Evolutionary conservation across 1,140 invertebrate genomes (phyloP), one percentile per base, ranked within the genome.

Genomic region (Ctenoplectra terminalis): DNA sequence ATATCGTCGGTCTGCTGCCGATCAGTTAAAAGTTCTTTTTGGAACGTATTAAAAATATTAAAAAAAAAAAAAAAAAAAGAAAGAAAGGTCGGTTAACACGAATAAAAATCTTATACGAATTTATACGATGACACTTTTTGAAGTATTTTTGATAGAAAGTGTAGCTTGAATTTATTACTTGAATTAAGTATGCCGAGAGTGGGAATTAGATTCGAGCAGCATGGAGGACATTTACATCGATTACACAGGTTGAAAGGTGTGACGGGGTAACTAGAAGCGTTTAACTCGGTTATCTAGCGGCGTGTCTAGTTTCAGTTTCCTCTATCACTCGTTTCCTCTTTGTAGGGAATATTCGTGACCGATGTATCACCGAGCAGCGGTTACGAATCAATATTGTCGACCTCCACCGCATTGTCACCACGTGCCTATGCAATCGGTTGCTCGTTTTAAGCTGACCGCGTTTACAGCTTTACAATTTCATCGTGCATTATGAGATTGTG

Each of bases 301-400:
- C 70, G 40, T 67, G 77, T 69, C 67, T 37, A 69, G 46, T n/a
- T 52, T 31, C 26, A 46, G 46, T 64, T 74, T 48, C 34, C 64
- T 4, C 63, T 58, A 69, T 48, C 63, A 31, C 20, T 46, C 20
- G 75, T 67, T 77, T 71, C 76, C 78, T 64, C 58, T 80, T 80
- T 74, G 46, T n/a, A 26, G 17, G 7, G 8, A 15, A 37, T 29
- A 64, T 64, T 63, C 48, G 37, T 64, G 69, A 37, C 60, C 66
- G 17, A 46, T 67, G 82, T 85, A 85, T 84, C 71, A 50, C 64
- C 29, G 13, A n/a, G 61, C 34, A 56, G 82, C 34, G 73, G 77
- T 85, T 56, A 85, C 72, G 29, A 87, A 87, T 87, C 85, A 46
- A 86, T 87, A 87, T 87, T 60, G 63, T 40, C 71, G 70, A 75